These are phyloP conservation scores for Xanthia togata DNA, from an alignment of 2,888 invertebrate species.

Conservation along the genomic window DNA sequence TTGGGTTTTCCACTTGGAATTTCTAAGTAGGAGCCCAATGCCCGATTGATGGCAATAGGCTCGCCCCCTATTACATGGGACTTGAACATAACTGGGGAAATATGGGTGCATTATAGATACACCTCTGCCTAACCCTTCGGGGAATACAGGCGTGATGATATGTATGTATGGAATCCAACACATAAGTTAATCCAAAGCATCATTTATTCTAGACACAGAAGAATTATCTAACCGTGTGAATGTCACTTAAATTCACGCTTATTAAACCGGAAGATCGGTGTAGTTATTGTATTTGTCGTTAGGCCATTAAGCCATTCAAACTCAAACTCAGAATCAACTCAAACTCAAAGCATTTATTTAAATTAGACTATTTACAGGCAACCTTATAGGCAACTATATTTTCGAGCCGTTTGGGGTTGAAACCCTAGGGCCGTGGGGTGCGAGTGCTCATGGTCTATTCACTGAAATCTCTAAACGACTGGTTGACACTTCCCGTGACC, in stretches of 20 bases:
- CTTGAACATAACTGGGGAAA: background rate
- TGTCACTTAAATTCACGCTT: conserved; percentile 43
- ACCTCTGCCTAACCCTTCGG: background rate
- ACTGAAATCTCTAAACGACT: too few relatives aligned
- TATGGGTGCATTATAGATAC: background rate
- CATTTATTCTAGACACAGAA: background rate
- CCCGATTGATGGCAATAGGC: background rate
- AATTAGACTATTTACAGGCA: too few relatives aligned
- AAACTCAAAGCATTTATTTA: too few relatives aligned
- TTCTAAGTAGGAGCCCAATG: background rate
- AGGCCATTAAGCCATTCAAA: too few relatives aligned
- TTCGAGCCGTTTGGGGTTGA: too few relatives aligned
- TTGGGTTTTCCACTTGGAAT: too few relatives aligned
- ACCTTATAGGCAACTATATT: too few relatives aligned
- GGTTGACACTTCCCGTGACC: too few relatives aligned
- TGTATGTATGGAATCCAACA: background rate
- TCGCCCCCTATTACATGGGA: background rate
- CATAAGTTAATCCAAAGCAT: background rate
- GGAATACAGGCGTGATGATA: background rate
- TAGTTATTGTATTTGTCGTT: conserved; percentile 13
- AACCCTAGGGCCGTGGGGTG: too few relatives aligned
- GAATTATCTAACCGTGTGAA: background rate
- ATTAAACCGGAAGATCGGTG: conserved; percentile 33
- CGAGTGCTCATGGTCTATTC: too few relatives aligned
- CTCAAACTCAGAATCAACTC: too few relatives aligned